These are phyloP conservation scores for Sitobion miscanthi DNA, from an alignment of 1,140 invertebrate species.

Conservation along the genomic window DNA sequence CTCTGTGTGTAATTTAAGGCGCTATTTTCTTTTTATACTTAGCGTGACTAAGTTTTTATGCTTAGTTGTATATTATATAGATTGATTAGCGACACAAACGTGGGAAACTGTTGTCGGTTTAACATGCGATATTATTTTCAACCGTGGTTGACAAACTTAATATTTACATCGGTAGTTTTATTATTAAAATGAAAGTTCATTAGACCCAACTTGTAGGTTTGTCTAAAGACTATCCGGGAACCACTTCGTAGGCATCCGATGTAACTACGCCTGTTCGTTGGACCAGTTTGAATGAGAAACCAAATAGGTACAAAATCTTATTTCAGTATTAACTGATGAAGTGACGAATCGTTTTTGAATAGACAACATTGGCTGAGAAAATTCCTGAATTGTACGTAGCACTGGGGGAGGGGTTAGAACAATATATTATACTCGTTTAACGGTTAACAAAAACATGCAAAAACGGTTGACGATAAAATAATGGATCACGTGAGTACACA, in stretches of 20 bases:
- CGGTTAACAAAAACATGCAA: not conserved
- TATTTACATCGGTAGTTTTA: not conserved
- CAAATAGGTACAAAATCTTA: not conserved
- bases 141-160: not conserved
- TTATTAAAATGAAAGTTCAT: too few relatives aligned
- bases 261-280: not conserved
- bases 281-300: not conserved
- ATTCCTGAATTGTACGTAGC: not conserved
- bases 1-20: too few relatives aligned
- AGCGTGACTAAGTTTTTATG: too few relatives aligned
- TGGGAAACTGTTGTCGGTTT: not conserved
- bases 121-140: too few relatives aligned
- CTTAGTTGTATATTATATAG: not conserved
- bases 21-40: too few relatives aligned
- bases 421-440: slow-evolving; percentile 28
- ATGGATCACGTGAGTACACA: not conserved
- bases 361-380: not conserved
- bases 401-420: not conserved
- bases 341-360: not conserved
- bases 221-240: too few relatives aligned
- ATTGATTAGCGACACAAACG: not conserved
- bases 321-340: not conserved
- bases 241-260: too few relatives aligned
- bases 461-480: slow-evolving; percentile 15
- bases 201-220: too few relatives aligned